phyloP scores from a whole-genome alignment of 2,888 invertebrate genomes.

The Liopterus haemorrhoidalis region DNA sequence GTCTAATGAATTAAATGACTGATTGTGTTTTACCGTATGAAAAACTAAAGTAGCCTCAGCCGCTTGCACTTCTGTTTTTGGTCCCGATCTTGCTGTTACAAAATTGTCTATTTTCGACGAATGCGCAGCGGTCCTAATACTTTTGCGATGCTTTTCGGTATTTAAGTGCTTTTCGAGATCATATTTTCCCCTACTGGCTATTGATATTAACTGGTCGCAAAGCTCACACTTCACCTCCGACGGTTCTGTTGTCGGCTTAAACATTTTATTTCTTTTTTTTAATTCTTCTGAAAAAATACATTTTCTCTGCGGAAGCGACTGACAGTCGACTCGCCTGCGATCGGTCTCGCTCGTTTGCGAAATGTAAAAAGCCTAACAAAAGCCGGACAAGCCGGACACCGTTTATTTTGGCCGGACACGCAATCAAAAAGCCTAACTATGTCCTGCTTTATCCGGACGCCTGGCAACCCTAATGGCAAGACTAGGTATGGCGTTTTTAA shows the following conservation, averaged over 20 bases:
- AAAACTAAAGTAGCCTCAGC: slow-evolving; percentile 27
- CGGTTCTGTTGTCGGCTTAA: slow-evolving; percentile 15
- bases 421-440: too few species aligned
- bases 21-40: slow-evolving; percentile 27
- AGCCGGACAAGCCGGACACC: too few species aligned
- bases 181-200: slow-evolving; percentile 1
- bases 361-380: too few species aligned
- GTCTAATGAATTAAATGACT: slow-evolving; percentile 26
- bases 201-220: slow-evolving; percentile 9
- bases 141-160: slow-evolving; percentile 5
- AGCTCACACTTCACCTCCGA: slow-evolving; percentile 16
- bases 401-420: too few species aligned
- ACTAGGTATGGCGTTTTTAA: too few species aligned
- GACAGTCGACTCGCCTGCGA: too few species aligned
- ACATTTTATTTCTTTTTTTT: slow-evolving; percentile 13
- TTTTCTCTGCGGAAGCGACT: too few species aligned
- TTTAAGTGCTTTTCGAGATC: slow-evolving; percentile 6
- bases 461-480: too few species aligned
- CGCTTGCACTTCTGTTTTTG: slow-evolving; percentile 11
- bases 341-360: too few species aligned
- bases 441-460: too few species aligned
- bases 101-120: slow-evolving; percentile 1
- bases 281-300: slow-evolving; percentile 16
- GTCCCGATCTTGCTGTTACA: not conserved
- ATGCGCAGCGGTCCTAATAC: slow-evolving; percentile 1